phyloP scores from a whole-genome alignment of 2,113 vertebrate genomes.

The Trinectes maculatus region DNA sequence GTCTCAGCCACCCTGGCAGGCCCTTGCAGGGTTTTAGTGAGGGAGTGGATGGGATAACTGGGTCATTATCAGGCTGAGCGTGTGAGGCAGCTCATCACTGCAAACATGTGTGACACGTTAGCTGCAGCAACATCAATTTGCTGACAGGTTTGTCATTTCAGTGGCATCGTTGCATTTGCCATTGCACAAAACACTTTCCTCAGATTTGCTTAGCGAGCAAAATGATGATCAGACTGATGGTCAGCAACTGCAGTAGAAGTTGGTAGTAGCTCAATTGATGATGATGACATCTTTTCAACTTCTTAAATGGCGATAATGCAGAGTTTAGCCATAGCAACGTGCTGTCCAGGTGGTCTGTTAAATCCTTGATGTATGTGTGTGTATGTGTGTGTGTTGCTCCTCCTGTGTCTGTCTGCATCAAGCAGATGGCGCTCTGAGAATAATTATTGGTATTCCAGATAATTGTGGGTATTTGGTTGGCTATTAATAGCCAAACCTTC shows the following conservation, averaged over 20 bases:
- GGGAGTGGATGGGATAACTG: slow-evolving; percentile 21
- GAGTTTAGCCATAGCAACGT: not conserved
- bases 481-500: slow-evolving; percentile 35
- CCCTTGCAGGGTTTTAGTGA: slow-evolving; percentile 2
- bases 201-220: not conserved
- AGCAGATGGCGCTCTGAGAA: slow-evolving; percentile 45
- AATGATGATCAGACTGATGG: slow-evolving; percentile 9
- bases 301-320: slow-evolving; percentile 10
- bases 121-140: too few relatives aligned
- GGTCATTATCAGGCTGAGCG: slow-evolving; percentile 38
- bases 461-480: slow-evolving; percentile 32
- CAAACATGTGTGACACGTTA: slow-evolving; percentile 17
- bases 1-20: slow-evolving; percentile 57
- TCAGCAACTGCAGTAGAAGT: not conserved
- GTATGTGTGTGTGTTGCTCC: not conserved
- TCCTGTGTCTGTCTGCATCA: slow-evolving; percentile 12
- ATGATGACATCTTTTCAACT: not conserved
- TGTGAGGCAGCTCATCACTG: slow-evolving; percentile 35
- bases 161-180: slow-evolving; percentile 9
- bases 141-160: not conserved
- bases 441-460: slow-evolving; percentile 40
- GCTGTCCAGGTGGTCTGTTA: not conserved
- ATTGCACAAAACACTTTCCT: not conserved
- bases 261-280: not conserved
- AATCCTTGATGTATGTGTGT: slow-evolving; percentile 12